Conservation (phyloP, 2,113 vertebrate genomes). For the Pogonocichla stellata region DNA sequence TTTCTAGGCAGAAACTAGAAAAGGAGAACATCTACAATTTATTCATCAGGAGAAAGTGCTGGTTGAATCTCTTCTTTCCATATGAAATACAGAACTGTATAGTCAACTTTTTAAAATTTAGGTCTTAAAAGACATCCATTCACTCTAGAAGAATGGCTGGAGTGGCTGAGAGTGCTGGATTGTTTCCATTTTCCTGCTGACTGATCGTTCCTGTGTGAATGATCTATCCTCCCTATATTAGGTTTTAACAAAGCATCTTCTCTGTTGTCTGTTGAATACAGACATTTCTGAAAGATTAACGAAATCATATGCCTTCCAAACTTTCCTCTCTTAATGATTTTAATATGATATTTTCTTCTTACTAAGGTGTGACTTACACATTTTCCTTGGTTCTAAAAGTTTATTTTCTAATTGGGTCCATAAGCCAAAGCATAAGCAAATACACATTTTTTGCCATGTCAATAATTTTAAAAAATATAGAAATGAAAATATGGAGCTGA, state of each 20-base stretch:
- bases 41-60: neutral
- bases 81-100: neutral
- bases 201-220: neutral
- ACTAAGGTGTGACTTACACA: accelerated
- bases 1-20: neutral
- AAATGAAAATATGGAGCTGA: neutral
- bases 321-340: neutral
- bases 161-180: neutral
- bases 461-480: neutral
- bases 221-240: neutral
- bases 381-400: neutral
- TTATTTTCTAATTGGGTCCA: neutral
- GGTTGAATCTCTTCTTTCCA: neutral
- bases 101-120: neutral
- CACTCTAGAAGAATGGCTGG: neutral
- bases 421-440: neutral
- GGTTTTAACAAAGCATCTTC: neutral
- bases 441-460: neutral
- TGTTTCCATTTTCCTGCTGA: neutral
- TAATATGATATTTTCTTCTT: neutral
- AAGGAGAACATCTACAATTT: neutral
- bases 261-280: neutral
- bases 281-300: neutral
- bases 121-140: neutral
- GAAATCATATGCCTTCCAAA: neutral